Evolutionary conservation across 2,113 vertebrate species (phyloP).

Genomic region (Triplophysa siluroides): DNA sequence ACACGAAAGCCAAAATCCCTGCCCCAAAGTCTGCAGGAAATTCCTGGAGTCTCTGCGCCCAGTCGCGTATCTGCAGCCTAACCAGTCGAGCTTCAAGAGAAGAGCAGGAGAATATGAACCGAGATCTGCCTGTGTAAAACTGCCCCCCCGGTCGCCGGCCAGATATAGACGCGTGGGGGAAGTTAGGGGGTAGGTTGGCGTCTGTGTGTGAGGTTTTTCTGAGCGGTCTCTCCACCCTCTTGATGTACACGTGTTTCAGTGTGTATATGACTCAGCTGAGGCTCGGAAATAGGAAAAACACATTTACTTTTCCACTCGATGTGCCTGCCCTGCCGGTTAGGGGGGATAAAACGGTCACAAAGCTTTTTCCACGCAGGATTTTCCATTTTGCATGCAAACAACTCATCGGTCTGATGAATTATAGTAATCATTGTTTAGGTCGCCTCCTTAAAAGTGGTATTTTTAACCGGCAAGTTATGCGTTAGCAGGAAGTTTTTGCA

Average conservation of each 20-base stretch:
- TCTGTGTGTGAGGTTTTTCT: neutral
- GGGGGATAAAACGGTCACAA: slow-evolving; percentile 37
- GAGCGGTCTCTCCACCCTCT: slow-evolving; percentile 27
- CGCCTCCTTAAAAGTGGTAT: neutral
- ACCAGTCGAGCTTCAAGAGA: slow-evolving; percentile 56
- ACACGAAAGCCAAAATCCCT: slow-evolving; percentile 82
- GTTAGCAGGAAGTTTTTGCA: slow-evolving; percentile 9
- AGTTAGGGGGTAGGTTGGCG: slow-evolving; percentile 63
- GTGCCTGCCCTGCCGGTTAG: slow-evolving; percentile 11
- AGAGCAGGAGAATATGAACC: slow-evolving; percentile 6
- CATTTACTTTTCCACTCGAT: slow-evolving; percentile 24
- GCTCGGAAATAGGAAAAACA: slow-evolving; percentile 25
- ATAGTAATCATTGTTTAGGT: slow-evolving; percentile 43
- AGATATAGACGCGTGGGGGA: slow-evolving; percentile 82
- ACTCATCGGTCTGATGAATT: slow-evolving; percentile 40
- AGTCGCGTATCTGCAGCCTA: slow-evolving; percentile 69
- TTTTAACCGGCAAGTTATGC: slow-evolving; percentile 16
- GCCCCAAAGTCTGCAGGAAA: slow-evolving; percentile 84
- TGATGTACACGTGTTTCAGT: neutral
- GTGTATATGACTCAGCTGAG: neutral
- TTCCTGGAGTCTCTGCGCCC: slow-evolving; percentile 78
- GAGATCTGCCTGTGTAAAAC: slow-evolving; percentile 60
- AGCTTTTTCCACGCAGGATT: slow-evolving; percentile 28
- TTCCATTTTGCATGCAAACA: slow-evolving; percentile 14
- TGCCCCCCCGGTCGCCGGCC: slow-evolving; percentile 78